Percentiles rank a stretch among this genome's conserved stretches.
These are phyloP conservation scores for Sicus ferrugineus DNA, from an alignment of 2,888 invertebrate genomes.

Conservation along the genomic window DNA sequence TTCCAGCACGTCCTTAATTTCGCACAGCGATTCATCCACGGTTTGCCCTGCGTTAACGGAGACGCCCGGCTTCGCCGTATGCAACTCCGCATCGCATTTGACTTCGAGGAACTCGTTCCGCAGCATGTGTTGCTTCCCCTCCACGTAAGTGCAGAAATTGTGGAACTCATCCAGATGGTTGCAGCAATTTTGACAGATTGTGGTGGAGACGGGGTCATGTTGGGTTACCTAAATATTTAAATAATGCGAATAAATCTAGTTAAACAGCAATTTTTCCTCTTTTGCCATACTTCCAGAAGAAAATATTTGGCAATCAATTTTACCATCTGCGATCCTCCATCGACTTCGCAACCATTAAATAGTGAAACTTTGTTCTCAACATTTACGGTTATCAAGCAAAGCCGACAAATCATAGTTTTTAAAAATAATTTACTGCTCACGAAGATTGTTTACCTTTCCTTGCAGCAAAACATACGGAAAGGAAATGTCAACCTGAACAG, in stretches of 20 bases:
- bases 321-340: conserved; percentile 8
- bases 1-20: conserved; percentile 40
- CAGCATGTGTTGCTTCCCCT: conserved; percentile 41
- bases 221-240: conserved; percentile 38
- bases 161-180: conserved; percentile 45
- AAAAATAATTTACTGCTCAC: background rate
- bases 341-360: conserved; percentile 5
- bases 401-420: conserved; percentile 26
- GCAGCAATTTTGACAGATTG: conserved; percentile 43
- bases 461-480: background rate
- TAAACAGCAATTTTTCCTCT: background rate
- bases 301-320: conserved; percentile 27
- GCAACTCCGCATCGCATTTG: conserved; percentile 37
- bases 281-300: conserved; percentile 8
- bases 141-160: conserved; percentile 42
- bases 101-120: conserved; percentile 43
- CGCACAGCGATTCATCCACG: conserved; percentile 43
- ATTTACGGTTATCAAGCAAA: conserved; percentile 25
- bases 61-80: conserved; percentile 20
- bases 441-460: background rate
- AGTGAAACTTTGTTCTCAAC: conserved; percentile 22
- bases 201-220: conserved; percentile 43
- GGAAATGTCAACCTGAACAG: background rate
- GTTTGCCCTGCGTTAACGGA: too few relatives aligned
- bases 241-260: background rate